These are phyloP conservation scores for Gallinago paraguaiae DNA, from an alignment of 2,113 vertebrate genomes.

Conservation along the genomic window DNA sequence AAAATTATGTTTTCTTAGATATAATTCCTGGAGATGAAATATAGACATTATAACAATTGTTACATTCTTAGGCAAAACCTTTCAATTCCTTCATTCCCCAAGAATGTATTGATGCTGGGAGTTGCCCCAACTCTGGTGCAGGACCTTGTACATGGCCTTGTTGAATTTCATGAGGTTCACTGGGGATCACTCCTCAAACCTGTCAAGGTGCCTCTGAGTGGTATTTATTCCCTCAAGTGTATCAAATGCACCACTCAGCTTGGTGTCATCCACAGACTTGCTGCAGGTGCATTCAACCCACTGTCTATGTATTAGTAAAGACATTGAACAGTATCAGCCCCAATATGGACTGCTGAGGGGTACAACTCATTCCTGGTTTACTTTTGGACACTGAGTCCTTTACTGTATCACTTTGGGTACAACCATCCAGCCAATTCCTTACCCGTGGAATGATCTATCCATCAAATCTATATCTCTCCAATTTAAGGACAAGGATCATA, in stretches of 20 bases:
- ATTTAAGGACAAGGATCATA: not conserved
- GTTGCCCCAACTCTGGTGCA: not conserved
- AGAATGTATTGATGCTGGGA: not conserved
- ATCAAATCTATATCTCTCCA: not conserved
- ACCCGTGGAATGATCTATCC: not conserved
- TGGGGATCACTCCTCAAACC: fast-evolving
- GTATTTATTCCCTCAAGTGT: not conserved
- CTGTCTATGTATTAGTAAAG: not conserved
- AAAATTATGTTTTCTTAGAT: not conserved
- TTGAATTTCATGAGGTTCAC: not conserved
- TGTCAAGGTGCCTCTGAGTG: not conserved
- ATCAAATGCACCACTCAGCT: not conserved
- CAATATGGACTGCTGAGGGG: fast-evolving
- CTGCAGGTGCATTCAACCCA: not conserved
- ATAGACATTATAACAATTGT: not conserved
- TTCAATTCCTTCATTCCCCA: not conserved
- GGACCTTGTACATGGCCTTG: not conserved
- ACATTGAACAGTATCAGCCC: not conserved
- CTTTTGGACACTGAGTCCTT: not conserved
- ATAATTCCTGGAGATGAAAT: not conserved
- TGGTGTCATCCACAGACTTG: not conserved
- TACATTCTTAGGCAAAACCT: not conserved
- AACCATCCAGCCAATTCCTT: not conserved
- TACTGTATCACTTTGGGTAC: not conserved
- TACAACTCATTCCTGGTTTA: not conserved